phyloP scores from a whole-genome alignment of 2,888 invertebrate genomes.

The Adineta ricciae region DNA sequence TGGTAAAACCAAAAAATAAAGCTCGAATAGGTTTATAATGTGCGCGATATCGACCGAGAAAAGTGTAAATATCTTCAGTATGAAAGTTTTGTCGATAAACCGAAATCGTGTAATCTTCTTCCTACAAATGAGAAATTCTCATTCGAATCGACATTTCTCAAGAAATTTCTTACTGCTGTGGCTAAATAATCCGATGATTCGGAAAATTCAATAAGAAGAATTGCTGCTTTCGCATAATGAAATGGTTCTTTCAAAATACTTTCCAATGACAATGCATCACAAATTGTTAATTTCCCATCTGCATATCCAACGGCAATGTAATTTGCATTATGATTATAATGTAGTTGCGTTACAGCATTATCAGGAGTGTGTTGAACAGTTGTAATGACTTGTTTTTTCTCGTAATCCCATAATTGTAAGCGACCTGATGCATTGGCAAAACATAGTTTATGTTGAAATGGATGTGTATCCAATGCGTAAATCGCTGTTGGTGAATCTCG shows the following conservation, averaged over 20 bases:
- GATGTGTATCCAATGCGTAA: constrained; percentile 45
- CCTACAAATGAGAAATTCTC: constrained; percentile 42
- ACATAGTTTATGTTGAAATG: constrained; percentile 42
- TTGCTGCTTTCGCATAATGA: constrained; percentile 44
- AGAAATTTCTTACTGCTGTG: constrained; percentile 43
- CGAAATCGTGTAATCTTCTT: constrained; percentile 45
- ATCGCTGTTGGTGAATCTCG: constrained; percentile 37
- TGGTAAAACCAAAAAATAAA: constrained; percentile 46
- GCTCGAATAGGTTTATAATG: constrained; percentile 49
- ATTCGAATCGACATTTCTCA: constrained; percentile 35
- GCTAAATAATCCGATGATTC: constrained; percentile 46
- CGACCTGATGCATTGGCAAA: constrained; percentile 48
- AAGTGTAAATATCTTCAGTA: constrained; percentile 39
- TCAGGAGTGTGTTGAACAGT: constrained; percentile 35
- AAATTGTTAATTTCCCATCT: constrained; percentile 44
- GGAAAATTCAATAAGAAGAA: constrained; percentile 48
- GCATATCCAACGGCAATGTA: constrained; percentile 45
- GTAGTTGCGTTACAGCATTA: constrained; percentile 42
- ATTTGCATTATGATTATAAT: constrained; percentile 43
- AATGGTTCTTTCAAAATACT: constrained; percentile 44
- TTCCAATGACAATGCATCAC: constrained; percentile 46
- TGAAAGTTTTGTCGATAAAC: constrained; percentile 38
- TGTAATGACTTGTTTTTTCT: constrained; percentile 41
- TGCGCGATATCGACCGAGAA: constrained; percentile 47
- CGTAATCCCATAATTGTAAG: constrained; percentile 48